Percentiles rank a stretch among this genome's conserved stretches.
Evolutionary conservation across 2,113 vertebrate genomes (phyloP).

Genomic region (Butorides virescens): DNA sequence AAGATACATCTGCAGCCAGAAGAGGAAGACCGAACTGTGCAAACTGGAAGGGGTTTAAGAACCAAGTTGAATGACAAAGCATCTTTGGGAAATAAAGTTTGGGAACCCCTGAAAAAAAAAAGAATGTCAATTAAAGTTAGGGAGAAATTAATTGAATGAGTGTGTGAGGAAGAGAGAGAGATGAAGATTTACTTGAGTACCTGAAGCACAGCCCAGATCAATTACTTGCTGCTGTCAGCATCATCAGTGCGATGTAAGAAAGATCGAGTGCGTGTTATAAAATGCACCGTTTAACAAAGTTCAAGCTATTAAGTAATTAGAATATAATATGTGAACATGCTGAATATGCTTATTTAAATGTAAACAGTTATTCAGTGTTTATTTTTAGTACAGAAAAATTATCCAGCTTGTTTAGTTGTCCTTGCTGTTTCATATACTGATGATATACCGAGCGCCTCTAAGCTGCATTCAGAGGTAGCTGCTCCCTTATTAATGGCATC

Average conservation of each 20-base stretch:
- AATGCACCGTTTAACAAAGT: conserved; percentile 43
- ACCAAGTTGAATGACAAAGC: conserved; percentile 10
- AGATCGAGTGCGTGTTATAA: conserved; percentile 48
- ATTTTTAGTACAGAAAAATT: conserved; percentile 47
- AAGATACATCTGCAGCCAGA: neutral
- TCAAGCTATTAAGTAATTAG: conserved; percentile 64
- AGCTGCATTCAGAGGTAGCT: neutral
- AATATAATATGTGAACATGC: conserved; percentile 63
- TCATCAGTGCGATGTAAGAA: neutral
- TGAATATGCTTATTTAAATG: conserved; percentile 61
- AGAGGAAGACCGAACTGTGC: neutral
- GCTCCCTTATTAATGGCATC: neutral
- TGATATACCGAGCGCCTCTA: neutral
- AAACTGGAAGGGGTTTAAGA: neutral
- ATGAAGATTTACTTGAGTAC: conserved; percentile 50
- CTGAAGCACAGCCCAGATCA: conserved; percentile 55
- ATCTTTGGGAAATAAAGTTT: neutral
- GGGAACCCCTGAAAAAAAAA: conserved; percentile 17
- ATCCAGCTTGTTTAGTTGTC: conserved; percentile 18
- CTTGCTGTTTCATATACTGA: conserved; percentile 1
- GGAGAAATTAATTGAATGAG: conserved; percentile 44
- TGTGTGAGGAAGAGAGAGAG: neutral
- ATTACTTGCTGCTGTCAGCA: conserved; percentile 59
- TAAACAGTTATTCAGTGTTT: conserved; percentile 47
- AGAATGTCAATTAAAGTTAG: conserved; percentile 22